Percentiles rank a stretch among this genome's conserved stretches.
phyloP scores from a whole-genome alignment of 2,888 invertebrate species.

The Trachelus stipa region DNA sequence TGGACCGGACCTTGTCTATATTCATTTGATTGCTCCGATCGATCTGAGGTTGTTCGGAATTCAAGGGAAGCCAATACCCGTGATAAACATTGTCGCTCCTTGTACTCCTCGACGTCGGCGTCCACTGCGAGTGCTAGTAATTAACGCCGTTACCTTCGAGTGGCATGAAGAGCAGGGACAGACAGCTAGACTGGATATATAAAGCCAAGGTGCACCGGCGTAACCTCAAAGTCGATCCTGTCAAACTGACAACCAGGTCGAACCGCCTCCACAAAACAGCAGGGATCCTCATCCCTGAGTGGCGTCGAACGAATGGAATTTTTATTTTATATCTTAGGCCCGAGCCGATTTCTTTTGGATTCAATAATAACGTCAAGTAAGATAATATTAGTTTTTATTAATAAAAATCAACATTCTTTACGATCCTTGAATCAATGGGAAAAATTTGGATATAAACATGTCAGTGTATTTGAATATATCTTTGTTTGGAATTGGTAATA shows the following conservation, averaged over 20 bases:
- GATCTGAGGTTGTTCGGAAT: background rate
- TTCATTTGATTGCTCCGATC: background rate
- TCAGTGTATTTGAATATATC: background rate
- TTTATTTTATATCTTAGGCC: background rate
- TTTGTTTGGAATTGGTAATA: background rate
- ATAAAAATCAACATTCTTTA: background rate
- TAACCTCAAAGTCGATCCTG: slow-evolving; percentile 45
- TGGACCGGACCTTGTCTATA: background rate
- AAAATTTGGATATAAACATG: background rate
- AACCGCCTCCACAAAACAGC: slow-evolving; percentile 38
- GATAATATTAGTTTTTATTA: background rate
- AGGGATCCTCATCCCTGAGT: slow-evolving; percentile 25
- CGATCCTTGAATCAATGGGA: background rate
- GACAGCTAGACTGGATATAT: slow-evolving; percentile 31
- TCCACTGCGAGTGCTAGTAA: slow-evolving; percentile 36
- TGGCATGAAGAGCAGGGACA: slow-evolving; percentile 30
- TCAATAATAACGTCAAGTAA: background rate
- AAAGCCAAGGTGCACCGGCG: slow-evolving; percentile 20
- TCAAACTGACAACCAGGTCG: slow-evolving; percentile 50
- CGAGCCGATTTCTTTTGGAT: background rate
- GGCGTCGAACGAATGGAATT: background rate
- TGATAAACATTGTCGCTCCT: background rate
- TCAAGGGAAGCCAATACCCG: background rate
- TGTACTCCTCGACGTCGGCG: background rate
- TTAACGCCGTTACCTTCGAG: slow-evolving; percentile 37